Conservation (phyloP, 2,888 invertebrate species). For the Caenorhabditis auriculariae region DNA sequence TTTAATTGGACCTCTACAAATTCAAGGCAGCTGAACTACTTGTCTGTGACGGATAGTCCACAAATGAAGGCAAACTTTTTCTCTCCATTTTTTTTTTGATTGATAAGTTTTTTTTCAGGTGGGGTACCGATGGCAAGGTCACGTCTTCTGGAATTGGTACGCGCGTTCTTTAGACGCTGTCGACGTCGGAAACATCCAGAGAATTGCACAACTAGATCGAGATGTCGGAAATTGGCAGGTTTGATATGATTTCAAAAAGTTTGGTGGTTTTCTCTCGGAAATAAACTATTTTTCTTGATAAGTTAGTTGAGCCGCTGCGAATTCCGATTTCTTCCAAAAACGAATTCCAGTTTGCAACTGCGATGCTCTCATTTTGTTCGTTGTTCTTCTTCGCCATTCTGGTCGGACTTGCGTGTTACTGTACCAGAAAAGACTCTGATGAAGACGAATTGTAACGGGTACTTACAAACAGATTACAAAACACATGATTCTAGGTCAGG, state of each 20-base stretch:
- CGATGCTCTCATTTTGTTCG: slow-evolving; percentile 62
- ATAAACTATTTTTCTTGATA: background rate
- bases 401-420: slow-evolving; percentile 63
- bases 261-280: background rate
- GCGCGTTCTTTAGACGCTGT: slow-evolving; percentile 59
- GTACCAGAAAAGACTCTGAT: slow-evolving; percentile 62
- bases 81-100: background rate
- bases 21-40: slow-evolving; percentile 51
- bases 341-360: slow-evolving; percentile 60
- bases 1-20: slow-evolving; percentile 62
- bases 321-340: slow-evolving; percentile 2
- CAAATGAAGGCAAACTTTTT: slow-evolving; percentile 51
- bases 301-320: background rate
- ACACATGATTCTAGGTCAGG: background rate
- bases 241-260: background rate
- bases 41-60: slow-evolving; percentile 61
- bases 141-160: slow-evolving; percentile 64
- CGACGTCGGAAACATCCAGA: slow-evolving; percentile 61
- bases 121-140: slow-evolving; percentile 60
- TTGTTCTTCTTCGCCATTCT: slow-evolving; percentile 64
- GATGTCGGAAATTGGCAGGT: slow-evolving; percentile 63
- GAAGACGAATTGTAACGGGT: slow-evolving; percentile 55
- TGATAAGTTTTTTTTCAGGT: slow-evolving; percentile 20
- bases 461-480: background rate
- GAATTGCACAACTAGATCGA: slow-evolving; percentile 57